These are phyloP conservation scores for Seriola rivoliana DNA, from an alignment of 2,113 vertebrate genomes.

Conservation along the genomic window DNA sequence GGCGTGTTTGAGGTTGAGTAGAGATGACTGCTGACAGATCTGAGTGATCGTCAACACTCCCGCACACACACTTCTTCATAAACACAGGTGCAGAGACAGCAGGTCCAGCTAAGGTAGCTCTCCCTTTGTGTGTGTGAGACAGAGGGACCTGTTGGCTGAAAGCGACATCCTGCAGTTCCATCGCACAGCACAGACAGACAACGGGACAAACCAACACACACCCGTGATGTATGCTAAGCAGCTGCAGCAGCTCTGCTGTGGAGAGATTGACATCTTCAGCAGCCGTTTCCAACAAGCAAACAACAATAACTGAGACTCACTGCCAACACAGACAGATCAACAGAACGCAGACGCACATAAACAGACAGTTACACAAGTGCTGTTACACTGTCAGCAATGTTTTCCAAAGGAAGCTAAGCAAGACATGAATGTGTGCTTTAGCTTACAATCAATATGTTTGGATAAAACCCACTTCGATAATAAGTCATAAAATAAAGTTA, in stretches of 20 bases:
- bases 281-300: slow-evolving; percentile 65
- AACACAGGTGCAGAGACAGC: slow-evolving; percentile 44
- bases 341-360: slow-evolving; percentile 20
- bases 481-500: background rate
- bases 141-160: slow-evolving; percentile 60
- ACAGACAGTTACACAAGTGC: slow-evolving; percentile 32
- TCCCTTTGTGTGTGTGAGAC: slow-evolving; percentile 29
- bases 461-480: background rate
- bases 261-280: slow-evolving; percentile 63
- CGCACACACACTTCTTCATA: slow-evolving; percentile 18
- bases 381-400: slow-evolving; percentile 17
- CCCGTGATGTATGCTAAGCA: slow-evolving; percentile 61
- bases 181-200: slow-evolving; percentile 53
- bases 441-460: background rate
- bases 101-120: slow-evolving; percentile 48
- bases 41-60: slow-evolving; percentile 37
- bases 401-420: background rate
- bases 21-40: slow-evolving; percentile 46
- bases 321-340: slow-evolving; percentile 54
- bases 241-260: slow-evolving; percentile 60
- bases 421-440: background rate
- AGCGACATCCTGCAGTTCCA: slow-evolving; percentile 44
- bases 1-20: slow-evolving; percentile 41
- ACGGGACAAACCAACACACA: slow-evolving; percentile 46
- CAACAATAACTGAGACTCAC: slow-evolving; percentile 56